Percentiles rank a stretch among this genome's conserved stretches.
These are phyloP conservation scores for Oryzias melastigma DNA, from an alignment of 2,113 vertebrate species.

Conservation along the genomic window DNA sequence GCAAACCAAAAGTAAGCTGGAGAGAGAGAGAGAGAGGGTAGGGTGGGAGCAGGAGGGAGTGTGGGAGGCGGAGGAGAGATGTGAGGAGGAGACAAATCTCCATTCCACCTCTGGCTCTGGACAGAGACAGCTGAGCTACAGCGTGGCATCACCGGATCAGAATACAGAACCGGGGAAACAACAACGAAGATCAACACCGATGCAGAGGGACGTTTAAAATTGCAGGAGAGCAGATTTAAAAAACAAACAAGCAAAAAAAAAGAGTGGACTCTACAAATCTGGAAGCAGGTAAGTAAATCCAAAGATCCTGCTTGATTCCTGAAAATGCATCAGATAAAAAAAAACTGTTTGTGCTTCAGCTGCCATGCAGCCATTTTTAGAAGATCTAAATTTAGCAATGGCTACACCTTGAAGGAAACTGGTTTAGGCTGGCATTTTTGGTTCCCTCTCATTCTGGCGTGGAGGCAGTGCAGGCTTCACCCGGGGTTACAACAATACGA, in stretches of 20 bases:
- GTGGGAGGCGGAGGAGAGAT: constrained; percentile 41
- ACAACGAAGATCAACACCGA: not conserved
- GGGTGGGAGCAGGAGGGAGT: constrained; percentile 21
- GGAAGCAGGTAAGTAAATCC: constrained; percentile 57
- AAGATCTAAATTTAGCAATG: constrained; percentile 64
- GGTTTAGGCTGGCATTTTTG: constrained; percentile 64
- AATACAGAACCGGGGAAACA: constrained; percentile 25
- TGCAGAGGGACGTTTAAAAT: constrained; percentile 16
- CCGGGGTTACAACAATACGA: constrained; percentile 51
- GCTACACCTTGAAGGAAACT: constrained; percentile 64
- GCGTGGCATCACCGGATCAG: constrained; percentile 34
- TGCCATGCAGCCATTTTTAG: constrained; percentile 45
- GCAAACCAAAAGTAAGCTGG: constrained; percentile 67
- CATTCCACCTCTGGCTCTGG: constrained; percentile 63
- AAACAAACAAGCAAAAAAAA: constrained; percentile 3
- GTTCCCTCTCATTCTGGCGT: constrained; percentile 62
- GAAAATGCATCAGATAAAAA: constrained; percentile 23
- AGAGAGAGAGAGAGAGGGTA: constrained; percentile 45
- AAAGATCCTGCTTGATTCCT: constrained; percentile 16
- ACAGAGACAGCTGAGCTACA: constrained; percentile 54
- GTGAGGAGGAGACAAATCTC: constrained; percentile 62
- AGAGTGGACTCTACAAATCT: constrained; percentile 17
- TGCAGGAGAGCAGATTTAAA: constrained; percentile 1
- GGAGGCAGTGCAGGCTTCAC: constrained; percentile 34
- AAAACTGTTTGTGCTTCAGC: constrained; percentile 21